These are phyloP conservation scores for Hyla sarda DNA, from an alignment of 2,113 vertebrate genomes.

Conservation along the genomic window DNA sequence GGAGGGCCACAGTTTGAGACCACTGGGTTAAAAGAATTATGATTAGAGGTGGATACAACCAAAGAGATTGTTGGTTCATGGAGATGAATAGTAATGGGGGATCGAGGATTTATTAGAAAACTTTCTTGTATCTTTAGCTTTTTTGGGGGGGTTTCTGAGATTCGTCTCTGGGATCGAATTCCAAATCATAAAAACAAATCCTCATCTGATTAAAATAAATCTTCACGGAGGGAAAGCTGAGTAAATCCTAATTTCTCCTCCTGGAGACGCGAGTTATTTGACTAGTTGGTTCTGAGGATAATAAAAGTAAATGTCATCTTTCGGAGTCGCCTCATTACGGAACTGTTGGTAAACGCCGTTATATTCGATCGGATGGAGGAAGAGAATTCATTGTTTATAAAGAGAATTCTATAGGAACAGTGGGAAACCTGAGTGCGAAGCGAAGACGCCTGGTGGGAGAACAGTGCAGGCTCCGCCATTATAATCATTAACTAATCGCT, in stretches of 20 bases:
- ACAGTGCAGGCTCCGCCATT: too few relatives aligned
- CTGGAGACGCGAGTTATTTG: neutral
- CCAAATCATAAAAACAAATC: neutral
- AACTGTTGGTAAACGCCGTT: neutral
- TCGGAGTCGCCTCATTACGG: slow-evolving; percentile 25
- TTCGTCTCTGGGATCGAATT: neutral
- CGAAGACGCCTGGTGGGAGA: too few relatives aligned
- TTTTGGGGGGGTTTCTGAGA: neutral
- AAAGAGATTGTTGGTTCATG: too few relatives aligned
- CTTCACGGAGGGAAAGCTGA: neutral
- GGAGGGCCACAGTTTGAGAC: too few relatives aligned
- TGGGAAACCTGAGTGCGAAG: too few relatives aligned
- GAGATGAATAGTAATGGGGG: neutral
- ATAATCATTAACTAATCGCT: too few relatives aligned
- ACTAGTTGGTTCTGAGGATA: neutral
- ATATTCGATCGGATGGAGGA: neutral
- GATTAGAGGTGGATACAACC: too few relatives aligned
- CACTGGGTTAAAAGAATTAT: too few relatives aligned
- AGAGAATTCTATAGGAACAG: neutral
- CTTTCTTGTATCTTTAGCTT: neutral
- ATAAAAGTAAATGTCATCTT: neutral
- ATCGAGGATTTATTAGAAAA: neutral
- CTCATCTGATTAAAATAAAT: neutral
- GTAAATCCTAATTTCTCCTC: neutral
- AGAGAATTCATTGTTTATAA: slow-evolving; percentile 10